phyloP scores from a whole-genome alignment of 2,113 vertebrate genomes.

The Synodontis membranacea region DNA sequence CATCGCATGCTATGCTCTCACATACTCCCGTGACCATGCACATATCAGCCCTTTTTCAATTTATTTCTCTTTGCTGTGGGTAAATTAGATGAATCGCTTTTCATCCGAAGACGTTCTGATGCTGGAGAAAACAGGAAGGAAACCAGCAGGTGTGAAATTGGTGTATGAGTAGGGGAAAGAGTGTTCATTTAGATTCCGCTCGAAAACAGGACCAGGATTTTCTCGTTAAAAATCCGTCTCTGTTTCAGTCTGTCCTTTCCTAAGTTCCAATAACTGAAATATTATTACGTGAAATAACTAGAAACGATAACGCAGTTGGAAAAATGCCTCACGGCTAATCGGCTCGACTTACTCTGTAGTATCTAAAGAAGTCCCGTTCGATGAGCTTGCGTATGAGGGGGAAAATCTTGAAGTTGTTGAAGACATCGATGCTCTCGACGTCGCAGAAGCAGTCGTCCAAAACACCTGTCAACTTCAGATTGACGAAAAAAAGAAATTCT shows the following conservation, averaged over 20 bases:
- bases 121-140: neutral
- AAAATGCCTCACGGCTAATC: neutral
- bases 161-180: neutral
- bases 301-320: neutral
- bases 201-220: neutral
- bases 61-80: neutral
- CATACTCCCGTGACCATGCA: neutral
- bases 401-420: slow-evolving; percentile 96
- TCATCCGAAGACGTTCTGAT: neutral
- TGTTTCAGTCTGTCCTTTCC: neutral
- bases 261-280: neutral
- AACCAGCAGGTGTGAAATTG: slow-evolving; percentile 6
- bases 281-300: neutral
- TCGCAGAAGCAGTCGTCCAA: slow-evolving; percentile 97
- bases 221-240: neutral
- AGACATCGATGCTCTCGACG: slow-evolving; percentile 93
- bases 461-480: slow-evolving; percentile 86
- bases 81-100: slow-evolving; percentile 22
- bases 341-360: slow-evolving; percentile 83
- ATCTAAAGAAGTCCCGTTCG: slow-evolving; percentile 93
- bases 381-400: slow-evolving; percentile 87
- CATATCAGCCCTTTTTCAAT: neutral
- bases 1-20: neutral
- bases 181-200: neutral
- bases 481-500: neutral